phyloP scores from a whole-genome alignment of 92 coral and sea anemone species.

The Metridium senile region DNA sequence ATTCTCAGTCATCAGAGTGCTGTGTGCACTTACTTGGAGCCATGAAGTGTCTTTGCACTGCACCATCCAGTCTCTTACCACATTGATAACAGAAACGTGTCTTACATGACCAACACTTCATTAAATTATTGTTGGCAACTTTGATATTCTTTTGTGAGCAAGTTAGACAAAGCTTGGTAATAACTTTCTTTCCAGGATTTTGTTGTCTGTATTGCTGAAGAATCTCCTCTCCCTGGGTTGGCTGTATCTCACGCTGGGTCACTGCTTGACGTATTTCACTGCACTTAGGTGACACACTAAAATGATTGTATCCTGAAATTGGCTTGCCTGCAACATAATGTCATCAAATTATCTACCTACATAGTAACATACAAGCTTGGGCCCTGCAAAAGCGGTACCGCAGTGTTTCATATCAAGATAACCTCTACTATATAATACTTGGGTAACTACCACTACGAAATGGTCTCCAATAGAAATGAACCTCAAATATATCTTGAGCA shows the following conservation, averaged over 20 bases:
- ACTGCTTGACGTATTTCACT: neutral
- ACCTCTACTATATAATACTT: too few relatives aligned
- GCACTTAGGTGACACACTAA: constrained; percentile 35
- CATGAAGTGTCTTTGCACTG: constrained; percentile 58
- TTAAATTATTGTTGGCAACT: constrained; percentile 73
- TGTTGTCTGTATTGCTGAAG: constrained; percentile 43
- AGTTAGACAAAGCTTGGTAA: constrained; percentile 63
- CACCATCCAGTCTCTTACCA: constrained; percentile 59
- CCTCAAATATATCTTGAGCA: too few relatives aligned
- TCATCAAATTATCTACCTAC: neutral
- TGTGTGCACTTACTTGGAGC: constrained; percentile 70
- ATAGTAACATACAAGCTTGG: too few relatives aligned
- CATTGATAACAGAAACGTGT: constrained; percentile 88
- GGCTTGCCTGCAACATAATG: constrained; percentile 54
- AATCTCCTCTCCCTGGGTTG: constrained; percentile 62
- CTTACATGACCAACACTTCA: constrained; percentile 94
- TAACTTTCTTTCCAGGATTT: constrained; percentile 43
- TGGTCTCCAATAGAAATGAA: too few relatives aligned
- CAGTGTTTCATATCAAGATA: too few relatives aligned
- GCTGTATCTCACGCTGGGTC: constrained; percentile 31
- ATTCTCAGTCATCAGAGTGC: constrained; percentile 77
- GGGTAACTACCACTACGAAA: too few relatives aligned
- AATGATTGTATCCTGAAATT: constrained; percentile 71
- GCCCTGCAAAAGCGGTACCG: too few relatives aligned
- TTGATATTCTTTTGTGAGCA: constrained; percentile 90